Evolutionary conservation across 2,113 vertebrate genomes (phyloP).

Genomic region (Mesoclemmys tuberculata): DNA sequence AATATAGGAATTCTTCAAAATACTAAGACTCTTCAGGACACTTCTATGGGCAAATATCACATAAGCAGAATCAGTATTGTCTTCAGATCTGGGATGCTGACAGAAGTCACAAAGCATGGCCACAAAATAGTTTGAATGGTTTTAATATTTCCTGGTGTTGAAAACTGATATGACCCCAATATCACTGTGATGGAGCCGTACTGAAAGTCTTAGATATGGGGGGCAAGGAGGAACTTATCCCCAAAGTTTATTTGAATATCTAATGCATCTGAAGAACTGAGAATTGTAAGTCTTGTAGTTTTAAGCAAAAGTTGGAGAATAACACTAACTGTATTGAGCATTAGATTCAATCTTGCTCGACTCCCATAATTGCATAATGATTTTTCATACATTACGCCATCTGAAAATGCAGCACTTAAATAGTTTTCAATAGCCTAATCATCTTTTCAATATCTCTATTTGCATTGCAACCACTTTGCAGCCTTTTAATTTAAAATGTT

Average conservation of each 20-base stretch:
- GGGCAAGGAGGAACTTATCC: neutral
- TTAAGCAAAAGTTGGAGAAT: neutral
- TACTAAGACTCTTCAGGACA: neutral
- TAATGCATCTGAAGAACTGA: conserved; percentile 15
- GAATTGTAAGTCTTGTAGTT: neutral
- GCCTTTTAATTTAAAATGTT: conserved; percentile 1
- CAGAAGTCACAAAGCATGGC: neutral
- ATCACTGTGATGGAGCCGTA: neutral
- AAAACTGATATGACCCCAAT: neutral
- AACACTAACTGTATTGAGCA: neutral
- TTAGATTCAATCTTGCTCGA: neutral
- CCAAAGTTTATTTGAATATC: neutral
- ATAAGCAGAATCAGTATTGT: neutral
- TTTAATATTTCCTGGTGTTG: neutral
- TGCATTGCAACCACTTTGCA: neutral
- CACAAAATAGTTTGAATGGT: neutral
- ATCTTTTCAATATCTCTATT: conserved; percentile 21
- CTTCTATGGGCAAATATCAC: neutral
- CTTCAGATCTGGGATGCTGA: neutral
- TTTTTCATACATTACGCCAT: neutral
- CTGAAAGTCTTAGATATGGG: neutral
- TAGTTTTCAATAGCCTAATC: conserved; percentile 21
- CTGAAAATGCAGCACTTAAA: conserved; percentile 17
- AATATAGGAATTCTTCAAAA: neutral
- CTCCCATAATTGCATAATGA: neutral